A percentile compares a stretch with the other conserved stretches of the same genome.
phyloP scores from a whole-genome alignment of 2,888 invertebrate species.

The Altica lythri region DNA sequence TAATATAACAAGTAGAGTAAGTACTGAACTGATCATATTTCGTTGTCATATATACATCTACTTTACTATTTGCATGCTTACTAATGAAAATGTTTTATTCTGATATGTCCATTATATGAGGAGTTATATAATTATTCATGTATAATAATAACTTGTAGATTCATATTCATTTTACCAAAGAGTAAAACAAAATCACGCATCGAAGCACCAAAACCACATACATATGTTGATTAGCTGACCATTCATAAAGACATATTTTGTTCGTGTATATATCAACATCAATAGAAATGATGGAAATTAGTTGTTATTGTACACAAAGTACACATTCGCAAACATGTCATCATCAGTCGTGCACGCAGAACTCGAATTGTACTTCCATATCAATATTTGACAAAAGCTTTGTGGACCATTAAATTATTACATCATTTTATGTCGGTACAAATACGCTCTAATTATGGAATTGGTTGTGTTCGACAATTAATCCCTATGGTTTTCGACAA shows the following conservation, averaged over 20 bases:
- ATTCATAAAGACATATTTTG: conserved; percentile 12
- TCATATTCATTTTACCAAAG: no score
- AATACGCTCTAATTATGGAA: conserved; percentile 47
- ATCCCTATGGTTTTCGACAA: no score
- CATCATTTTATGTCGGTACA: conserved; percentile 41
- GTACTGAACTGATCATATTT: no score
- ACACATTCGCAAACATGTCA: conserved; percentile 45
- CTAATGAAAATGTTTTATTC: no score
- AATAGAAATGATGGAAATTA: conserved; percentile 55
- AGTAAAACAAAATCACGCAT: no score
- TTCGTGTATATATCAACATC: conserved; percentile 42
- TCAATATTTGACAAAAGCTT: conserved; percentile 53
- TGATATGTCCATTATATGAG: no score
- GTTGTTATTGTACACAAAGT: conserved; percentile 52
- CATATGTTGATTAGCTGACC: not conserved
- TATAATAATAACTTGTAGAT: no score
- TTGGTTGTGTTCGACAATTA: conserved; percentile 39
- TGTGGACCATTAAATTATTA: conserved; percentile 45
- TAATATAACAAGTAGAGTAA: no score
- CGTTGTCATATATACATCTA: no score
- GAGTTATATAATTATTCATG: no score
- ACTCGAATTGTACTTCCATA: conserved; percentile 39
- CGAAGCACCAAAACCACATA: no score
- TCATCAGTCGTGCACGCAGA: conserved; percentile 41
- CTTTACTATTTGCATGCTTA: no score